phyloP scores from a whole-genome alignment of 2,797 vertebrate species.

The Syngnathus rostellatus region DNA sequence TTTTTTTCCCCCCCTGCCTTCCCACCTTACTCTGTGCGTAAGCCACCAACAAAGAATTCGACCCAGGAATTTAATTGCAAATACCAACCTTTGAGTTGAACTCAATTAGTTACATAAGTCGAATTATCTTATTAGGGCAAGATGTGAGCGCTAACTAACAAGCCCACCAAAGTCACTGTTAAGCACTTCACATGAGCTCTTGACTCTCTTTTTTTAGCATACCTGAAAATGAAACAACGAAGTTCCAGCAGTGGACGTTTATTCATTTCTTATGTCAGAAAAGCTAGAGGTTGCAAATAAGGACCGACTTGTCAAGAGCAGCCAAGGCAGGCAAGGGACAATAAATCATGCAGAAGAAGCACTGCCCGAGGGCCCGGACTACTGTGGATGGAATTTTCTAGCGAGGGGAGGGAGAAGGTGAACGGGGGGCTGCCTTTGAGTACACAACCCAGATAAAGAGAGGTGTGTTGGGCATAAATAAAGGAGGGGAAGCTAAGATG shows the following conservation, averaged over 20 bases:
- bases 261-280: constrained; percentile 21
- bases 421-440: constrained; percentile 8
- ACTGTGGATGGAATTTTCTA: constrained; percentile 34
- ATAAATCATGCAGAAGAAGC: constrained; percentile 49
- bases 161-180: not conserved
- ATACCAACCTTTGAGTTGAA: no score
- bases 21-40: no score
- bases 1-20: no score
- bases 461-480: constrained; percentile 19
- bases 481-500: not conserved
- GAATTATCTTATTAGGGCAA: no score
- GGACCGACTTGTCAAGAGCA: constrained; percentile 19
- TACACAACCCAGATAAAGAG: constrained; percentile 8
- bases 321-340: constrained; percentile 21
- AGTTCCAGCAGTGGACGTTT: constrained; percentile 26
- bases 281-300: constrained; percentile 9
- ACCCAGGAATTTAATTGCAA: no score
- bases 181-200: constrained; percentile 1
- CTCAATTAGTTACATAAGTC: no score
- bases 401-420: not conserved
- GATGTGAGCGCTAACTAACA: no score
- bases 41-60: no score
- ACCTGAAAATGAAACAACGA: constrained; percentile 18
- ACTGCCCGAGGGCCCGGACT: constrained; percentile 29
- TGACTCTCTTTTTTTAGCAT: constrained; percentile 8